phyloP scores from a whole-genome alignment of 2,888 invertebrate genomes.

The Dermolepida albohirtum region DNA sequence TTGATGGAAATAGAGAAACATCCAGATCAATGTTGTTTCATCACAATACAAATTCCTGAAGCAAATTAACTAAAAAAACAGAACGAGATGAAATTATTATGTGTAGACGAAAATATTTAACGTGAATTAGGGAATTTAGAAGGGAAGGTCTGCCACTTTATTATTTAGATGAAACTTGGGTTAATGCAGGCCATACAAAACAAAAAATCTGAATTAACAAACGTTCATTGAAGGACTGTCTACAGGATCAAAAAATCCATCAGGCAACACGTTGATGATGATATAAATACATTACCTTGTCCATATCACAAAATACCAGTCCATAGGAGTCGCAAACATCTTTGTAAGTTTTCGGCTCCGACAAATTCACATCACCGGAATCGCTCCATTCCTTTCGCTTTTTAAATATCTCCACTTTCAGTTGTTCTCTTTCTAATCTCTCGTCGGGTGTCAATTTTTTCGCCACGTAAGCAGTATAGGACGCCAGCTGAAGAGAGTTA shows the following conservation, averaged over 20 bases:
- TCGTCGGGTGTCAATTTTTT: constrained; percentile 16
- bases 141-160: neutral
- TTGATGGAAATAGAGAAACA: too few relatives aligned
- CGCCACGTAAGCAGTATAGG: constrained; percentile 34
- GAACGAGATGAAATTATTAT: too few relatives aligned
- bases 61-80: neutral
- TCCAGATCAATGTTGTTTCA: too few relatives aligned
- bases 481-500: constrained; percentile 19
- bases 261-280: too few relatives aligned
- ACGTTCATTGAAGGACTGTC: too few relatives aligned
- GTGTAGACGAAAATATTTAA: neutral
- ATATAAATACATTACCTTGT: constrained; percentile 23
- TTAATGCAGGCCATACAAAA: too few relatives aligned
- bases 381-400: neutral
- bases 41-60: constrained; percentile 7
- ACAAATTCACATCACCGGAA: constrained; percentile 4
- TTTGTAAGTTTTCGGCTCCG: constrained; percentile 65
- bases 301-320: constrained; percentile 62
- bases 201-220: too few relatives aligned
- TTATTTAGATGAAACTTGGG: too few relatives aligned
- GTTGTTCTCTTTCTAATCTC: neutral
- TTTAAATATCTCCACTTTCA: constrained; percentile 3
- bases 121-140: constrained; percentile 1
- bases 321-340: constrained; percentile 67
- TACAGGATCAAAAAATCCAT: too few relatives aligned